Base-by-base conservation (phyloP, 1,140 invertebrate species). In the Dysdera silvatica region DNA sequence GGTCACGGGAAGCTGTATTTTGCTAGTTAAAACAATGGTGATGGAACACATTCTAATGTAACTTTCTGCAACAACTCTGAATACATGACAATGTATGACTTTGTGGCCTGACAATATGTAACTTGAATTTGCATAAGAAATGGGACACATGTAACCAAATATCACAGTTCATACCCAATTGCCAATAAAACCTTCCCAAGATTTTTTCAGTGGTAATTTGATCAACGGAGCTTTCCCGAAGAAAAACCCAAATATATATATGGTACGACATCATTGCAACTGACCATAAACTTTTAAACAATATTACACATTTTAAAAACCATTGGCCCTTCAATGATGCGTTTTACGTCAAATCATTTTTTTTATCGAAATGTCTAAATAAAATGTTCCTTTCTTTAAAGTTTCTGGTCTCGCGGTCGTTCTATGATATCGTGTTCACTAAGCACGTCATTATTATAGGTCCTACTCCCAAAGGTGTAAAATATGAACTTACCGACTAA, bases 181-280 rank as follows among this genome's bases (percentile, higher is more conserved):
- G 40, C 96, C 95, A 72, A 99, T 93, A 77, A 98, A 99, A 26
- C 97, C 97, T 81, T 99, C 96, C 87, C 89, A 90, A 16, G 91
- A 95, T 77, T 99, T 99, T 76, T 98, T 99, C 0, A 96, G 97
- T 18, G 95, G 98, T 18, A 99, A 80, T 78, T 98, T 90, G 74
- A 99, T 99, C 10, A 99, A 83, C 16, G 96, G 96, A 18, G 97
- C 99, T 74, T 88, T 88, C 18, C 97, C 97, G 76, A 97, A 98
- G 82, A 98, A 95, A 80, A 98, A 97, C 29, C 97, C 97, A 82
- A 98, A 99, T 72, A 99, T 85, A n/a, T n/a, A 76, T 99, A 99
- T 0, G 96, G 96, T 91, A 97, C 97, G 45, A 99, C 93, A 79
- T 99, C 97, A 79, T 99, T 99, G 76, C 93, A 91, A 37, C 98